Evolutionary conservation across 2,113 vertebrate species (phyloP).

Genomic region (Donacobius atricapilla): DNA sequence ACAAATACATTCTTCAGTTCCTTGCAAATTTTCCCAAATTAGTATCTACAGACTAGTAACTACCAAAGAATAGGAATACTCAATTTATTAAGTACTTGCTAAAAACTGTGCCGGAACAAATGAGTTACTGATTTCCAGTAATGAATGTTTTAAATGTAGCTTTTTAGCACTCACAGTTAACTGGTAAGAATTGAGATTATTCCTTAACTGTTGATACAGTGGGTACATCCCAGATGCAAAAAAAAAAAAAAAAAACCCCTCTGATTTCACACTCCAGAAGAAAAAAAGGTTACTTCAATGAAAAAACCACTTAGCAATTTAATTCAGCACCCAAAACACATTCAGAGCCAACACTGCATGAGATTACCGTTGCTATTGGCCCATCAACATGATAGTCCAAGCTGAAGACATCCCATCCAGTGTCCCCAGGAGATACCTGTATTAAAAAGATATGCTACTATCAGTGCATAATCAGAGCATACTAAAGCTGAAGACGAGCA

Average conservation of each 20-base stretch:
- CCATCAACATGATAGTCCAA: slow-evolving; percentile 97
- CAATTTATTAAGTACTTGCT: slow-evolving; percentile 53
- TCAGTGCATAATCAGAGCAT: background rate
- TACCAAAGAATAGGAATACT: slow-evolving; percentile 36
- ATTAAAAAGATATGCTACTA: background rate
- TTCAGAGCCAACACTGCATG: background rate
- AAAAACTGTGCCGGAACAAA: slow-evolving; percentile 60
- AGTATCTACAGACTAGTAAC: slow-evolving; percentile 38
- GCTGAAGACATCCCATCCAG: slow-evolving; percentile 98
- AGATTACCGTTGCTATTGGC: slow-evolving; percentile 92
- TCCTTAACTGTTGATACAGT: slow-evolving; percentile 17
- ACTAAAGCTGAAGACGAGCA: background rate
- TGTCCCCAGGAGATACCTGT: slow-evolving; percentile 96
- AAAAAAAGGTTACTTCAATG: background rate
- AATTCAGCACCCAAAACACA: background rate
- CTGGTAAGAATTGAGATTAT: background rate
- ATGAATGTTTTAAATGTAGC: slow-evolving; percentile 25
- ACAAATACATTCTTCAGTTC: slow-evolving; percentile 47
- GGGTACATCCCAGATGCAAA: background rate
- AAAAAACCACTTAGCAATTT: background rate
- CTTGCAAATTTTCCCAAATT: slow-evolving; percentile 57
- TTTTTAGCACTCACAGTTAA: slow-evolving; percentile 34
- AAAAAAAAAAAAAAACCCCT: background rate
- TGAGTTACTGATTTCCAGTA: slow-evolving; percentile 44
- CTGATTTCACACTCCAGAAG: background rate